Conservation (phyloP, 2,888 invertebrate species). For the Tryphoninae sp. region DNA sequence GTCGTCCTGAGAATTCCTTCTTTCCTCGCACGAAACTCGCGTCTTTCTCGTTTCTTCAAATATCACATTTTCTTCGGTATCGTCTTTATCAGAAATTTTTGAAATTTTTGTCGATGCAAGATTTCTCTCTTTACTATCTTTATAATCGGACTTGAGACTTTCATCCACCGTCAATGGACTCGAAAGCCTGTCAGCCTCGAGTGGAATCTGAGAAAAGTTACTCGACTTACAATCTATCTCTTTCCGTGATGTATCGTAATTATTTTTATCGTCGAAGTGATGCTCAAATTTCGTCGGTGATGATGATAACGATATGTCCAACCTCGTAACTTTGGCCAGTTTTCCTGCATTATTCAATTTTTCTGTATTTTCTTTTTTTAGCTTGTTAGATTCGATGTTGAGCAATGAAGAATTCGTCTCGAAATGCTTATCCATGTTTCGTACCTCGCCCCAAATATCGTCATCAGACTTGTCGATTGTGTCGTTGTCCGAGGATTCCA, state of each 20-base stretch:
- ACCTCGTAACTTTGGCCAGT: not conserved
- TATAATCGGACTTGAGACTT: not conserved
- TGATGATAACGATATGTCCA: not conserved
- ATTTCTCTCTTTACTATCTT: not conserved
- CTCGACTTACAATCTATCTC: not conserved
- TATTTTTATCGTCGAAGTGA: not conserved
- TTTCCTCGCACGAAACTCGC: conserved; percentile 26
- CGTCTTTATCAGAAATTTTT: not conserved
- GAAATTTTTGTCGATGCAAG: not conserved
- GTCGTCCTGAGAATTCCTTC: not conserved
- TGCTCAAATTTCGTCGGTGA: conserved; percentile 7
- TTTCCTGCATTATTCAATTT: not conserved
- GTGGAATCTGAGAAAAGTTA: not conserved
- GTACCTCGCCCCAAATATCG: conserved; percentile 73
- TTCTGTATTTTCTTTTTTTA: not conserved
- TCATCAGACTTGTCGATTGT: conserved; percentile 72
- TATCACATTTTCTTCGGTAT: not conserved
- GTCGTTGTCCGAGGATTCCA: conserved; percentile 70
- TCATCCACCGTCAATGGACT: not conserved
- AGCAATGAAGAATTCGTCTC: conserved; percentile 18
- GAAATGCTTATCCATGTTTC: conserved; percentile 65
- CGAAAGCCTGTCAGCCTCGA: not conserved
- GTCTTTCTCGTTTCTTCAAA: not conserved
- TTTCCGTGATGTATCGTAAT: not conserved
- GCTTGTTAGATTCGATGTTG: not conserved